A percentile compares a stretch with the other conserved stretches of the same genome.
These are phyloP conservation scores for Diplazon laetatorius DNA, from an alignment of 2,888 invertebrate species.

Conservation along the genomic window DNA sequence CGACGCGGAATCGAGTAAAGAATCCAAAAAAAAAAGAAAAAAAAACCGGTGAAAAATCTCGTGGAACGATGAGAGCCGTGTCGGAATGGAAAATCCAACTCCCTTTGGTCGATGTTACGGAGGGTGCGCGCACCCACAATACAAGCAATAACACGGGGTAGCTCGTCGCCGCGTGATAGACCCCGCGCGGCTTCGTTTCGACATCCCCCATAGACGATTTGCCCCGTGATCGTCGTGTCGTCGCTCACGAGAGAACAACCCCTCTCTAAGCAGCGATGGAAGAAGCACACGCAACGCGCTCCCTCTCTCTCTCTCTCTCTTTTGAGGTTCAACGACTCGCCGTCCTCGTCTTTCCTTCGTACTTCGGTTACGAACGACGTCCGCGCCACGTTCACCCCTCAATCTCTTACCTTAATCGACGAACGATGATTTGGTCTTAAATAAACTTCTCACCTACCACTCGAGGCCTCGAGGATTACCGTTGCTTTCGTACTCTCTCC, in stretches of 20 bases:
- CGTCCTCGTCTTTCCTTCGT: conserved; percentile 37
- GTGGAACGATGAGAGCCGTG: conserved; percentile 20
- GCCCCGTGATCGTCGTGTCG: conserved; percentile 44
- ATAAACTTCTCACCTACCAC: conserved; percentile 81
- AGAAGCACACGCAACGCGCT: conserved; percentile 56
- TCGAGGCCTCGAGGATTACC: conserved; percentile 63
- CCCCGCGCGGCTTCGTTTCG: conserved; percentile 57
- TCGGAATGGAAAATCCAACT: conserved; percentile 74
- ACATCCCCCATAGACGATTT: conserved; percentile 55
- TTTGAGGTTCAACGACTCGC: conserved; percentile 35
- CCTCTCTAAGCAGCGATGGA: conserved; percentile 29
- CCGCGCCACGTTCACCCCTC: conserved; percentile 64
- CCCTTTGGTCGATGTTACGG: conserved; percentile 65
- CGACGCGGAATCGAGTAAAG: conserved; percentile 25
- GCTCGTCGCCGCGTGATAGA: conserved; percentile 69
- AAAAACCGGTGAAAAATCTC: conserved; percentile 70
- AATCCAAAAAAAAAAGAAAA: neutral
- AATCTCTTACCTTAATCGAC: conserved; percentile 81
- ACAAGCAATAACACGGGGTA: conserved; percentile 81
- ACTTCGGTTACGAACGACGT: conserved; percentile 48
- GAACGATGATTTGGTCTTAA: conserved; percentile 82
- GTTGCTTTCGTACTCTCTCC: conserved; percentile 50
- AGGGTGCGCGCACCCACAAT: conserved; percentile 77
- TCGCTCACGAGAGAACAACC: conserved; percentile 39
- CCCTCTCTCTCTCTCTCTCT: conserved; percentile 35